Percentiles rank a stretch among this genome's conserved stretches.
Conservation (phyloP, 2,113 vertebrate genomes). For the Solea senegalensis region DNA sequence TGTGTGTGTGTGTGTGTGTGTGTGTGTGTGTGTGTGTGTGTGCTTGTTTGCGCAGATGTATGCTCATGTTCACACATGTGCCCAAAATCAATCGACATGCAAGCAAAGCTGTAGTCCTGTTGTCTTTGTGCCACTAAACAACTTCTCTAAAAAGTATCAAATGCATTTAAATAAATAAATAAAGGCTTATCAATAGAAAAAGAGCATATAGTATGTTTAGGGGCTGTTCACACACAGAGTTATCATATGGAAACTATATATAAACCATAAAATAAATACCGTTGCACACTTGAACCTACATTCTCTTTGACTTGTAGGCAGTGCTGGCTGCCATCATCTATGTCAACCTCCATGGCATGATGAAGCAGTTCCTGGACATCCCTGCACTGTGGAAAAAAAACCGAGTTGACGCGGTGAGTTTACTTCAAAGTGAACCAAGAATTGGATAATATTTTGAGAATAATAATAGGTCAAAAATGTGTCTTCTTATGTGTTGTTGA, state of each 20-base stretch:
- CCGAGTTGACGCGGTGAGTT: constrained; percentile 86
- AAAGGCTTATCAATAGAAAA: too few species aligned
- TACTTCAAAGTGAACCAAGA: not conserved
- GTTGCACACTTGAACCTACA: too few species aligned
- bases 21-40: not conserved
- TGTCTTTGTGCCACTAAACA: not conserved
- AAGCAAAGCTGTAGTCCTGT: constrained; percentile 10
- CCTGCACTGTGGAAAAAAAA: constrained; percentile 86
- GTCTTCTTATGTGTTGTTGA: too few species aligned
- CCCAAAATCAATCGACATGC: not conserved
- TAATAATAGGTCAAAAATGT: too few species aligned
- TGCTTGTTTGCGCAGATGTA: not conserved
- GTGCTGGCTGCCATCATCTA: constrained; percentile 89
- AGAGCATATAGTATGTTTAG: too few species aligned
- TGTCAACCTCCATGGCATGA: constrained; percentile 93
- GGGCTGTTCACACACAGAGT: too few species aligned
- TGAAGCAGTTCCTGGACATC: constrained; percentile 89
- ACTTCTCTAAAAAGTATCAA: not conserved
- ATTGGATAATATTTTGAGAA: not conserved
- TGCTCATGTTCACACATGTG: not conserved
- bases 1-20: not conserved
- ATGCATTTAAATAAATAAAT: too few species aligned
- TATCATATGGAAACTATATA: too few species aligned
- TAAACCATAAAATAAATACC: too few species aligned
- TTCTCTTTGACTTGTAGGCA: constrained; percentile 77